Evolutionary conservation across 2,888 invertebrate species (phyloP).

Genomic region (Papilio demoleus): DNA sequence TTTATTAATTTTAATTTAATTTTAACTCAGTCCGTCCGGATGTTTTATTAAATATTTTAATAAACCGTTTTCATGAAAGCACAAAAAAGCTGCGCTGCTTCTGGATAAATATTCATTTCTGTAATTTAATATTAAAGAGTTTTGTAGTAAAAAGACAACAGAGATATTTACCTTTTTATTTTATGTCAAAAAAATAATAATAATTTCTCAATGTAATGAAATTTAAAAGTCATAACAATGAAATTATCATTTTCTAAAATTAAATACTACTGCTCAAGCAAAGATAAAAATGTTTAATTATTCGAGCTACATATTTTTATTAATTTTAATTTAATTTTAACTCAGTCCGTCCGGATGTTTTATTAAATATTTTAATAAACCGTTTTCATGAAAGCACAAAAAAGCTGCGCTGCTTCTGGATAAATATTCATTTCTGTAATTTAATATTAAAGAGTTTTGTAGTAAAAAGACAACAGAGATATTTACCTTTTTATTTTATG

Average conservation of each 20-base stretch:
- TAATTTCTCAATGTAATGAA: too few species aligned
- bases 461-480: background rate
- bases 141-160: background rate
- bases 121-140: constrained; percentile 6
- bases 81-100: background rate
- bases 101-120: constrained; percentile 17
- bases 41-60: constrained; percentile 25
- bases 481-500: background rate
- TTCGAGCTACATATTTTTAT: too few species aligned
- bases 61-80: constrained; percentile 18
- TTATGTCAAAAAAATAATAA: background rate
- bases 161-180: background rate
- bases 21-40: constrained; percentile 12
- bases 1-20: too few species aligned
- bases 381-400: constrained; percentile 9
- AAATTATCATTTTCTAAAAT: too few species aligned
- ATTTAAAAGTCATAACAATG: too few species aligned
- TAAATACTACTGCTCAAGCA: too few species aligned
- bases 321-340: background rate
- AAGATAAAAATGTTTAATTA: constrained; percentile 3
- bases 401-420: constrained; percentile 1
- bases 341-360: constrained; percentile 14
- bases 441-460: constrained; percentile 6
- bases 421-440: constrained; percentile 20
- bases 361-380: constrained; percentile 31